A percentile compares a stretch with the other conserved stretches of the same genome.
Conservation (phyloP, 2,888 invertebrate genomes). For the Drosophila recens region DNA sequence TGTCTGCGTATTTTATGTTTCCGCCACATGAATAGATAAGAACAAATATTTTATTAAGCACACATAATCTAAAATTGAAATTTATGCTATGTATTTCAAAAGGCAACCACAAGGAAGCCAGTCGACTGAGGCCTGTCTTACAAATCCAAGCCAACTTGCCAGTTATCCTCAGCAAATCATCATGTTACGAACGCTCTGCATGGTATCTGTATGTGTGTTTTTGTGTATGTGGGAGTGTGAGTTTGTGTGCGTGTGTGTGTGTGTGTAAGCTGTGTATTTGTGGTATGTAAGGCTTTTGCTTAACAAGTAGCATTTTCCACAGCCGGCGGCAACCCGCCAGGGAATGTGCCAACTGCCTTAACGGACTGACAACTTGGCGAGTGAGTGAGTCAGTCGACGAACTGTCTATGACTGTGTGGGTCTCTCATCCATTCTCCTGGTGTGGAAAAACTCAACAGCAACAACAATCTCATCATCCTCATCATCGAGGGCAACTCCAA, state of each 20-base stretch:
- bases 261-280: slow-evolving; percentile 32
- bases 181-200: slow-evolving; percentile 38
- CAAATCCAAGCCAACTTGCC: slow-evolving; percentile 65
- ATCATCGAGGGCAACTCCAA: slow-evolving; percentile 5
- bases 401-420: slow-evolving; percentile 10
- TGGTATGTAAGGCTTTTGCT: slow-evolving; percentile 63
- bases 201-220: slow-evolving; percentile 13
- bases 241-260: slow-evolving; percentile 36
- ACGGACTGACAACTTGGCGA: slow-evolving; percentile 69
- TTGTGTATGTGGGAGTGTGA: slow-evolving; percentile 16
- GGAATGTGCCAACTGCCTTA: slow-evolving; percentile 68
- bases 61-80: slow-evolving; percentile 77
- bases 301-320: slow-evolving; percentile 71
- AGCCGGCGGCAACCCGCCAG: slow-evolving; percentile 62
- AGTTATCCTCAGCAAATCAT: slow-evolving; percentile 62
- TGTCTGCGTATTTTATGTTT: slow-evolving; percentile 10
- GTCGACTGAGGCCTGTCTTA: slow-evolving; percentile 20
- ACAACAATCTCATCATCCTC: slow-evolving; percentile 16
- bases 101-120: slow-evolving; percentile 39
- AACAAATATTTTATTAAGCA: slow-evolving; percentile 72
- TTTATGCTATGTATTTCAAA: slow-evolving; percentile 62
- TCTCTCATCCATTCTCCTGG: not conserved
- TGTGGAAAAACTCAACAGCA: slow-evolving; percentile 16
- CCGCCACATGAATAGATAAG: slow-evolving; percentile 39
- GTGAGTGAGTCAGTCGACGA: slow-evolving; percentile 26